Evolutionary conservation across 1,140 invertebrate genomes (phyloP), one percentile per base, ranked within the genome.

Genomic region (Spodoptera frugiperda): DNA sequence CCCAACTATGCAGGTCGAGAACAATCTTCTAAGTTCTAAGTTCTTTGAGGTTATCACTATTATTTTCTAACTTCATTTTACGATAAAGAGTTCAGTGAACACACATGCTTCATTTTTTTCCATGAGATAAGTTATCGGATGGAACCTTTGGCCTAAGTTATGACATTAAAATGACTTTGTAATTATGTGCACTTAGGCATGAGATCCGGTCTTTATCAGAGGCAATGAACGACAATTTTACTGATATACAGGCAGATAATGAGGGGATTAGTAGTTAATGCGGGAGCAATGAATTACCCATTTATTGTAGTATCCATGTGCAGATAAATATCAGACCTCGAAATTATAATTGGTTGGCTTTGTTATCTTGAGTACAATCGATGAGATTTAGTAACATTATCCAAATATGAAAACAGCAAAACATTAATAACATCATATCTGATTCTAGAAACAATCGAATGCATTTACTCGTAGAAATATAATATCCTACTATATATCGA

Each of bases 141-240:
- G 25, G 48, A 12, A 71, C 33, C 68, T 55, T 15, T 55, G 53
- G 10, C 21, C 68, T 44, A 67, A 49, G 63, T 70, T n/a, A 71
- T 71, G 68, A 55, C 51, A 17, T 71, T 71, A 55, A 55, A 55
- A 44, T 55, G 68, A 55, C 68, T 55, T 70, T 70, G 65, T 39
- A 61, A 61, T 61, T 39, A 53, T 21, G n/a, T 54, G 30, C 6
- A 17, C 15, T 54, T 19, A 17, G 30, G 11, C 15, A 48, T 17
- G 30, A 73, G 21, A 59, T 73, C 70, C 70, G 70, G 70, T 49
- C 59, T 15, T 59, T 73, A 73, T 73, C 70, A 59, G 19, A 46
- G 48, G 53, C 30, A 25, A 71, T 33, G 67, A 71, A 71, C 51
- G 51, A 71, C 54, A 39, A 71, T 55, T 30, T 71, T 39, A 55